Evolutionary conservation across 2,797 vertebrate genomes (phyloP).

Genomic region (Sebastiscus albofasciatus): DNA sequence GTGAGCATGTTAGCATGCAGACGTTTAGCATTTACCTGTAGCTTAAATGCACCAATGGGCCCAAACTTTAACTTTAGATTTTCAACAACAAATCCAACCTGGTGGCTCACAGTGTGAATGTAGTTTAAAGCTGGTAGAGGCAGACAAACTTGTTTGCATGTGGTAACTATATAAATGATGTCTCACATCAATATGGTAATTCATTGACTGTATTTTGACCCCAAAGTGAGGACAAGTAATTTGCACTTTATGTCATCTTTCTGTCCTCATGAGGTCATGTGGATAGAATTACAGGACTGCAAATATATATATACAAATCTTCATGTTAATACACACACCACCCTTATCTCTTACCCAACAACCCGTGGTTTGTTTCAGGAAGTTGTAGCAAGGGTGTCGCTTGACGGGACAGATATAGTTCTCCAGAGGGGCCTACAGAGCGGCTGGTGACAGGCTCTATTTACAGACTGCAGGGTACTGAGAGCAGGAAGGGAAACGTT

Average conservation of each 20-base stretch:
- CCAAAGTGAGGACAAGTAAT: neutral
- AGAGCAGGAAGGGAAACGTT: conserved; percentile 73
- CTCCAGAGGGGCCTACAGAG: conserved; percentile 42
- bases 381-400: conserved; percentile 60
- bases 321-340: conserved; percentile 1
- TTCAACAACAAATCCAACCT: neutral
- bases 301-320: conserved; percentile 17
- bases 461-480: conserved; percentile 64
- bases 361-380: conserved; percentile 60
- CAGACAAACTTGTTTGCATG: neutral
- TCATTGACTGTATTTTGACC: neutral
- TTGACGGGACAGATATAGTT: conserved; percentile 68
- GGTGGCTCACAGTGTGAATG: neutral
- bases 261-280: neutral
- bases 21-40: neutral
- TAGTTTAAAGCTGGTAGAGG: neutral
- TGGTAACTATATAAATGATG: neutral
- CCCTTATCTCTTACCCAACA: conserved; percentile 49
- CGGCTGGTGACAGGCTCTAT: conserved; percentile 66
- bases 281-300: conserved; percentile 6
- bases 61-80: neutral
- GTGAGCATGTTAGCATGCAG: neutral
- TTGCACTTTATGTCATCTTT: neutral
- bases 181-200: neutral
- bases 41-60: neutral